Evolutionary conservation across 2,888 invertebrate genomes (phyloP).

Genomic region (Danaus chrysippus): DNA sequence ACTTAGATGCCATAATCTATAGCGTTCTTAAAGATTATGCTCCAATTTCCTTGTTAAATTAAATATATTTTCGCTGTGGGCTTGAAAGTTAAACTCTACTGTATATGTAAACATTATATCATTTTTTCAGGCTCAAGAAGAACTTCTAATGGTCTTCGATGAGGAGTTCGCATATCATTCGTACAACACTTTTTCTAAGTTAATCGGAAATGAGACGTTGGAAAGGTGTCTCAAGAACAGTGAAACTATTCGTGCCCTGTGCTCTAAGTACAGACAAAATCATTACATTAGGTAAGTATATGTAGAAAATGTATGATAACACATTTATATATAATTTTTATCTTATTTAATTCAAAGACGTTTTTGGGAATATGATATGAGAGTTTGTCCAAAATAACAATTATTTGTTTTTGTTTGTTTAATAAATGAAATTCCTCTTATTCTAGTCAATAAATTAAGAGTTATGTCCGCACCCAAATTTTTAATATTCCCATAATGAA

Average conservation of each 20-base stretch:
- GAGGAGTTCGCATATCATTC: slow-evolving; percentile 90
- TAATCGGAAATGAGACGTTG: slow-evolving; percentile 85
- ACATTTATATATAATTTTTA: neutral
- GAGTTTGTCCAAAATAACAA: too few relatives aligned
- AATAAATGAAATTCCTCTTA: too few relatives aligned
- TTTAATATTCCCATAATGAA: too few relatives aligned
- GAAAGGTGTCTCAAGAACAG: slow-evolving; percentile 87
- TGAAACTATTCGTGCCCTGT: slow-evolving; percentile 86
- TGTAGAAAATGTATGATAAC: neutral
- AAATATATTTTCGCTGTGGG: slow-evolving; percentile 51
- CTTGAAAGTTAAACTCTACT: too few relatives aligned
- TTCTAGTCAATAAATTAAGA: too few relatives aligned
- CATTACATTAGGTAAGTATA: slow-evolving; percentile 48
- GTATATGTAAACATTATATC: neutral
- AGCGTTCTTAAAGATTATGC: neutral
- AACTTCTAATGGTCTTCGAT: slow-evolving; percentile 90
- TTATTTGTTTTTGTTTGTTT: too few relatives aligned
- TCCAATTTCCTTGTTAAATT: slow-evolving; percentile 46
- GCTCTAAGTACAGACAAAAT: slow-evolving; percentile 82
- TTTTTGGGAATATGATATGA: too few relatives aligned
- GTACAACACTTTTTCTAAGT: slow-evolving; percentile 86
- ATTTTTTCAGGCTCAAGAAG: slow-evolving; percentile 82
- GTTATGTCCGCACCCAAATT: too few relatives aligned
- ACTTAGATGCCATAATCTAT: neutral
- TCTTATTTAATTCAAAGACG: too few relatives aligned